These are phyloP conservation scores for Nasua narica DNA, from an alignment of 2,797 vertebrate genomes.

Conservation along the genomic window DNA sequence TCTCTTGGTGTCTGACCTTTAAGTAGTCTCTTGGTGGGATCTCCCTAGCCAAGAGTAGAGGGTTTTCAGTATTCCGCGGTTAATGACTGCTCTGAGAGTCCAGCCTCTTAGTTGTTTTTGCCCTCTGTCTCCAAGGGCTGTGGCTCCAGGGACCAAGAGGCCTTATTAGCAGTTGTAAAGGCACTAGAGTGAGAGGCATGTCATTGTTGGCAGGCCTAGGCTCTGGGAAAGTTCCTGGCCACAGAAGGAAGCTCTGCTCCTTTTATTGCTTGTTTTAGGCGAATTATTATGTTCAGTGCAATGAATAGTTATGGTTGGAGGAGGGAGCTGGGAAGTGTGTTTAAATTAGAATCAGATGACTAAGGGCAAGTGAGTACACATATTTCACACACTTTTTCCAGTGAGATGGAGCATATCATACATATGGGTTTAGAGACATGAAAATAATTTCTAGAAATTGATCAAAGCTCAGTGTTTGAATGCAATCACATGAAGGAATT, in stretches of 20 bases:
- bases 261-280: slow-evolving; percentile 50
- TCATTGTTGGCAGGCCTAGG: background rate
- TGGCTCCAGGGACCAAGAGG: background rate
- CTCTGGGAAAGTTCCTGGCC: background rate
- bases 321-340: slow-evolving; percentile 1
- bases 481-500: background rate
- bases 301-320: slow-evolving; percentile 30
- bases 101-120: background rate
- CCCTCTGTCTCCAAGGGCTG: background rate
- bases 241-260: background rate
- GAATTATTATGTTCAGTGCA: slow-evolving; percentile 25
- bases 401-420: background rate
- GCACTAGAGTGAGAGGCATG: background rate
- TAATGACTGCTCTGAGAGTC: background rate
- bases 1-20: background rate
- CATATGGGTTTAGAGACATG: background rate
- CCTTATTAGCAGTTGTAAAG: background rate
- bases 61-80: background rate
- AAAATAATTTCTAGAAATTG: background rate
- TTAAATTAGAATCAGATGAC: slow-evolving; percentile 55
- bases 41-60: background rate
- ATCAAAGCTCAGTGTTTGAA: background rate
- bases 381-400: background rate
- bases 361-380: background rate
- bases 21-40: background rate